Base-by-base conservation (phyloP, 2,113 vertebrate genomes). In the Pomatostomus ruficeps region DNA sequence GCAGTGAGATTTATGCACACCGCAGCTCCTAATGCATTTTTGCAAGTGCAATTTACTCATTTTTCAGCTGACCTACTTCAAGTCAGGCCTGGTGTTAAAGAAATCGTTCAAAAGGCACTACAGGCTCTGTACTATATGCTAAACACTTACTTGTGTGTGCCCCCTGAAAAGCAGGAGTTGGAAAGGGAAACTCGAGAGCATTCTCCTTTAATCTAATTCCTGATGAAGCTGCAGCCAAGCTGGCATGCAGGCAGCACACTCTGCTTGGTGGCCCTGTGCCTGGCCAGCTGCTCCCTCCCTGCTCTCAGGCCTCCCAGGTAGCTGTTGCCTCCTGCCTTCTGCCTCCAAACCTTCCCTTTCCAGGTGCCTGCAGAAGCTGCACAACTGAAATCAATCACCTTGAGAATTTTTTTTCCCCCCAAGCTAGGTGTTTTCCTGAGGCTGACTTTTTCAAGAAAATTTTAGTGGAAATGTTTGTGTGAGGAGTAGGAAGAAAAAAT, bases 51-150 rank as follows among this genome's bases (percentile, higher is more conserved):
- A 95, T 94, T 84, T 83, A 85, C 88, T 82, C 51, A 55, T 93
- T 94, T 93, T 95, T 88, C 81, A 83, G 76, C 15, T 95, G 94
- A 93, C 95, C 74, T 96, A 89, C 72, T 96, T 96, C 87, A 78
- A 91, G 46, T 65, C 68, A 82, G 85, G 65, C 75, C 79, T 84
- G 62, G 66, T 66, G 85, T 90, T 91, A 70, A 68, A 94, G 91
- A 81, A 73, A 89, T 73, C 17, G 13, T 91, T 72, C 91, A 90
- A 87, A 81, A 92, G 82, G 58, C 48, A 43, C 42, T 31, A 59
- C 62, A 49, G 86, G 26, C 57, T 76, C 92, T 8, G 0, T 9
- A 9, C 48, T 31, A 19, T 28, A 13, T 9, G 20, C n/a, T 59
- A 38, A 86, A 68, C 45, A 3, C 76, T 61, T 26, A 51, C 24